Percentiles rank a stretch among this genome's conserved stretches.
phyloP scores from a whole-genome alignment of 2,113 vertebrate genomes.

The rabbit (Oryctolagus cuniculus) region DNA sequence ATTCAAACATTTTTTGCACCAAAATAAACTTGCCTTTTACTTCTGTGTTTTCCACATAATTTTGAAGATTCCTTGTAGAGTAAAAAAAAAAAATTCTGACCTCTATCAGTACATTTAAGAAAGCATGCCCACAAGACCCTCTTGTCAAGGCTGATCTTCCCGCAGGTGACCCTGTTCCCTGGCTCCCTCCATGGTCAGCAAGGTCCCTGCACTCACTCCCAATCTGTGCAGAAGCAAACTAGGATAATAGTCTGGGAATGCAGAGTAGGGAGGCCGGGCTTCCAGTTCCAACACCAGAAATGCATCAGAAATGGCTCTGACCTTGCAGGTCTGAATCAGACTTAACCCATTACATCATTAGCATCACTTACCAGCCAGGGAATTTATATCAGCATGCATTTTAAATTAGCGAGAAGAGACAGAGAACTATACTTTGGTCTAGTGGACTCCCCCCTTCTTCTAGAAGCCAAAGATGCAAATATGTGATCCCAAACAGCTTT shows the following conservation, averaged over 20 bases:
- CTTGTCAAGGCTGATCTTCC: neutral
- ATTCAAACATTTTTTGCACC: too few relatives aligned
- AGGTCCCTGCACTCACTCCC: neutral
- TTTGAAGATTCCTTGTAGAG: too few relatives aligned
- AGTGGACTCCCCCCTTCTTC: neutral
- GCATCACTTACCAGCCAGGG: neutral
- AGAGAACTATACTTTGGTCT: neutral
- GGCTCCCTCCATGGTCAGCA: neutral
- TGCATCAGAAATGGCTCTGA: neutral
- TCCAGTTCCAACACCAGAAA: too few relatives aligned
- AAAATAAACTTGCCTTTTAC: too few relatives aligned
- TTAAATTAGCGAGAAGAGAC: neutral
- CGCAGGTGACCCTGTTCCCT: neutral
- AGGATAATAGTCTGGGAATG: too few relatives aligned
- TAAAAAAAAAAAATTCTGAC: neutral
- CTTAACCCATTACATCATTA: neutral
- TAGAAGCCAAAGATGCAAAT: neutral
- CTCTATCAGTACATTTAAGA: neutral
- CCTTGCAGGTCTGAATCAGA: neutral
- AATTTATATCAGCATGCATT: neutral
- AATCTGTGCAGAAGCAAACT: neutral
- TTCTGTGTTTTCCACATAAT: too few relatives aligned
- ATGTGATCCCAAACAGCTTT: neutral
- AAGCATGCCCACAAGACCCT: neutral
- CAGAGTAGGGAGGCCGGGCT: neutral